Evolutionary conservation across 2,888 invertebrate genomes (phyloP), one percentile per base, ranked within the genome.

Genomic region (Caenorhabditis plicata): DNA sequence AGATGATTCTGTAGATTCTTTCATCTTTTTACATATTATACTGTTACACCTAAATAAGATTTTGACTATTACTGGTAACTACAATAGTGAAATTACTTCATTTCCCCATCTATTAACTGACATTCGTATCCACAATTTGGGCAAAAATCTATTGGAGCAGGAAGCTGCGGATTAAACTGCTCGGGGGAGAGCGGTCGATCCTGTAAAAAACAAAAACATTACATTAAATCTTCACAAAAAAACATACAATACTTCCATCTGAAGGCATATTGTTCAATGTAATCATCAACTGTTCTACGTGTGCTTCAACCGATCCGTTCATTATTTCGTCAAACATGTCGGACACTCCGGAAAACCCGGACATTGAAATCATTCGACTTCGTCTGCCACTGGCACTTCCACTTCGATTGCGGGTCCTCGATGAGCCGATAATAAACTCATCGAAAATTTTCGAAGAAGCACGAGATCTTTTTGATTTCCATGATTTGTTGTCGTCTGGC

Each of bases 51-150:
- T 58, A 32, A 5, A 41, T 27, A 27, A 38, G 31, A 39, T 27
- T 27, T 27, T 27, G 7, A 9, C 29, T 27, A 27, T 9, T 27
- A 7, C 7, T 9, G 8, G 29, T 27, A 9, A 9, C 11, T 27
- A 27, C 47, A 51, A 43, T 46, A 47, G 9, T 15, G 20, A 9
- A 38, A 51, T 8, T 38, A 65, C 44, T 43, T 60, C 64, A 61
- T 64, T 22, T 23, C 22, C 8, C 56, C 54, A 27, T 57, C 51
- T 8, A 48, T 32, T 8, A 52, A 20, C 20, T 65, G 68, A 48
- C 75, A 75, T 46, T 72, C 71, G 45, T 63, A 68, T 3, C 71
- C 72, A 41, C 75, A 75, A 9, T 46, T 50, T 13, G 50, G 53
- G 46, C 75, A 75, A 27, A 68, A 69, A 33, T 68, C 68, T 22